These are phyloP conservation scores for Microctenopoma lineatum DNA, from an alignment of 2,797 vertebrate species.

Conservation along the genomic window DNA sequence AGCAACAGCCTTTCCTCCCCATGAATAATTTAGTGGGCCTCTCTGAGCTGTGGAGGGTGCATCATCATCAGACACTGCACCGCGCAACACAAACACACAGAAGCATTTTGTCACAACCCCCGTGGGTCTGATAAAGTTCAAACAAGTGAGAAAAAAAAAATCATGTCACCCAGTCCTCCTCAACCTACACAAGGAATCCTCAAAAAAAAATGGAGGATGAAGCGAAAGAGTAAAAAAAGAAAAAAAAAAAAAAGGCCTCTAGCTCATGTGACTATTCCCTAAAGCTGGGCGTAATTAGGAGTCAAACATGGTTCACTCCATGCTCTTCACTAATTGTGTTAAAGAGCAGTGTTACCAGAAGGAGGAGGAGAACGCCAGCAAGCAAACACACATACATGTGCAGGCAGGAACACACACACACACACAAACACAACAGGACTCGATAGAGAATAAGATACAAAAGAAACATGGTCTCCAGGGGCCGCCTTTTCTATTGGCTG, in stretches of 20 bases:
- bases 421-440: conserved; percentile 86
- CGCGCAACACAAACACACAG: conserved; percentile 70
- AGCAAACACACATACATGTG: conserved; percentile 67
- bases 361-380: conserved; percentile 77
- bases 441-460: conserved; percentile 94
- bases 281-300: conserved; percentile 92
- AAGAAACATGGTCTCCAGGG: conserved; percentile 91
- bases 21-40: conserved; percentile 84
- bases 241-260: conserved; percentile 67
- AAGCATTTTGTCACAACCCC: conserved; percentile 83
- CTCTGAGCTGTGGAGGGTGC: conserved; percentile 69
- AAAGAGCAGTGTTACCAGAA: conserved; percentile 94
- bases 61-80: conserved; percentile 73
- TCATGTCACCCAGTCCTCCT: conserved; percentile 66
- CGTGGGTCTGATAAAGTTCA: conserved; percentile 86
- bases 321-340: conserved; percentile 94
- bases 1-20: conserved; percentile 80
- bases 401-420: conserved; percentile 28
- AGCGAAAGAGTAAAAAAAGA: conserved; percentile 27
- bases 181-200: conserved; percentile 60
- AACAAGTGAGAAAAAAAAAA: conserved; percentile 77
- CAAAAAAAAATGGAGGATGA: conserved; percentile 46
- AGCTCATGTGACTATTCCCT: conserved; percentile 89
- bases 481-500: conserved; percentile 94
- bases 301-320: conserved; percentile 89